Conservation (phyloP, 2,888 invertebrate genomes). For the Eucriotettix oculatus region DNA sequence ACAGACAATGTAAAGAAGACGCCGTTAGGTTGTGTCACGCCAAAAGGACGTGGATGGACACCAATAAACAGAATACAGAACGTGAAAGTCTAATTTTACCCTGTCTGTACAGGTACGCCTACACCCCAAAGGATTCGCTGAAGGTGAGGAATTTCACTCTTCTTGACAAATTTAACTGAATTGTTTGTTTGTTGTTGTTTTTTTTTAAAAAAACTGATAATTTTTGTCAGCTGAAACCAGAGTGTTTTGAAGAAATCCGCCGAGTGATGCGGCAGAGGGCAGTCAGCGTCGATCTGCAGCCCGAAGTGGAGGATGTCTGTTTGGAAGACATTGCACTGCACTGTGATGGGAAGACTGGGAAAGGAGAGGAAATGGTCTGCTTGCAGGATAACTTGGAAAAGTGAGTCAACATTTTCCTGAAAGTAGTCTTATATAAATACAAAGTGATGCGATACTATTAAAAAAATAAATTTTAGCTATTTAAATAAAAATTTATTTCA, state of each 20-base stretch:
- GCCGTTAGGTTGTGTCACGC: slow-evolving; percentile 70
- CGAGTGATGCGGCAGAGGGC: slow-evolving; percentile 89
- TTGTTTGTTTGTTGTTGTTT: not conserved
- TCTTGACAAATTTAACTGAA: not conserved
- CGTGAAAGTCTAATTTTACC: slow-evolving; percentile 73
- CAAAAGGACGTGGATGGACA: slow-evolving; percentile 54
- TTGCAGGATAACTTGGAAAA: slow-evolving; percentile 67
- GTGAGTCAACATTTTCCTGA: slow-evolving; percentile 15
- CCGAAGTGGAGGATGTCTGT: slow-evolving; percentile 84
- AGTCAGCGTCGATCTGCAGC: slow-evolving; percentile 79
- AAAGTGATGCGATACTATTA: not conserved
- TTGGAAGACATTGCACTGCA: slow-evolving; percentile 65
- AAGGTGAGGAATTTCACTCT: slow-evolving; percentile 3
- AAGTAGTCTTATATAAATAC: not conserved
- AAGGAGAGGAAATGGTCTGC: slow-evolving; percentile 84
- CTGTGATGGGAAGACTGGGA: slow-evolving; percentile 72
- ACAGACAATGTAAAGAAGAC: slow-evolving; percentile 73
- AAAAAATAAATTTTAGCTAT: not conserved
- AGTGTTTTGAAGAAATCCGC: slow-evolving; percentile 59
- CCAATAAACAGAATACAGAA: slow-evolving; percentile 50
- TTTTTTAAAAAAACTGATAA: not conserved
- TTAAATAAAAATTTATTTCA: no score
- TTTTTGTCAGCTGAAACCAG: slow-evolving; percentile 26
- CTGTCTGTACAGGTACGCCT: slow-evolving; percentile 60
- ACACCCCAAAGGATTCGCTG: slow-evolving; percentile 22